Evolutionary conservation across 2,888 invertebrate genomes (phyloP), one percentile per base, ranked within the genome.

Genomic region (Cyrtodaria siliqua): DNA sequence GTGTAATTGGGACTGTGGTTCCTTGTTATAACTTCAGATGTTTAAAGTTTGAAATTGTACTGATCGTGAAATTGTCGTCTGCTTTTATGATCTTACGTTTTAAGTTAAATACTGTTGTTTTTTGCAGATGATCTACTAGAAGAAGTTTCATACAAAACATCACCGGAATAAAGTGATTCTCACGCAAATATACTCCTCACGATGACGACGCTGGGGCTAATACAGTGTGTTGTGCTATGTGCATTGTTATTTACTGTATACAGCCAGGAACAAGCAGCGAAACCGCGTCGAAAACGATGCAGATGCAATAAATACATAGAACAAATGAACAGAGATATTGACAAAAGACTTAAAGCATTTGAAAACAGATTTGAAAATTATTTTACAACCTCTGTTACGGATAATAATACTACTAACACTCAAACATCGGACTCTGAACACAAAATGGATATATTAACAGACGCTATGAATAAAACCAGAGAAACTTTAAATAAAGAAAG

Each of bases 401-500:
- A 24, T 49, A 50, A 61, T 62, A 42, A 50, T 23, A 70, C 60
- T 42, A 56, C 69, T n/a, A 62, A 72, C 29, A 42, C 56, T 14
- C 74, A 70, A 33, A 49, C 69, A 18, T 40, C 55, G 20, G 59
- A 60, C 9, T 47, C 72, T 23, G 52, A 55, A 18, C 42, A 55
- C 9, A 81, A 76, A 60, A 56, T 83, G 3, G 76, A 75, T 16
- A 61, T 49, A 40, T 61, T 85, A 27, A 56, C 73, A 16, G 61
- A 57, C 18, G 68, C 76, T 49, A 72, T 85, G 56, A 79, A 73
- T 20, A 71, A 63, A 49, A 79, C 82, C 14, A 75, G 71, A 62
- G 77, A 83, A 12, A 75, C 74, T 12, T 56, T 85, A 27, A 60
- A 77, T 40, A 72, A 72, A 40, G 82, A 85, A 50, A 82, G 79